These are phyloP conservation scores for Sceliomorpha sp. DNA, from an alignment of 2,888 invertebrate genomes.

Conservation along the genomic window DNA sequence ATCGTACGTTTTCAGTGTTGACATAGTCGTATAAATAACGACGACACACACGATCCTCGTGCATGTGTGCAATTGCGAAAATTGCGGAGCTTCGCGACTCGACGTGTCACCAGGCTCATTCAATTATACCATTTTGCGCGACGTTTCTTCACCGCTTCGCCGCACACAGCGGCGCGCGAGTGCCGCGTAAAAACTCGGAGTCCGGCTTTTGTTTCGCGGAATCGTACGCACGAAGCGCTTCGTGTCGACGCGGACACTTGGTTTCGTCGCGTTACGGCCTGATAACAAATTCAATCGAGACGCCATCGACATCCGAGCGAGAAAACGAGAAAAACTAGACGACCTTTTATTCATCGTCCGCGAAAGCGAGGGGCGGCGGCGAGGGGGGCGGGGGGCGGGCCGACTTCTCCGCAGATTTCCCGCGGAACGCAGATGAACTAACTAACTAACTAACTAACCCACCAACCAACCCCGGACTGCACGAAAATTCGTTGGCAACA, in stretches of 20 bases:
- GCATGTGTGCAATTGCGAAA: conserved; percentile 21
- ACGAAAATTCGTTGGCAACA: conserved; percentile 13
- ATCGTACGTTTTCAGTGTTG: conserved; percentile 29
- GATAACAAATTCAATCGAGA: too few relatives aligned
- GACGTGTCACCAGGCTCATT: conserved; percentile 36
- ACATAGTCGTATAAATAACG: conserved; percentile 35
- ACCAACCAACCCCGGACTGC: too few relatives aligned
- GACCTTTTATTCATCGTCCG: too few relatives aligned
- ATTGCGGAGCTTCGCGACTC: conserved; percentile 25
- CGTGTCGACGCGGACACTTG: too few relatives aligned
- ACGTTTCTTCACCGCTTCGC: conserved; percentile 1
- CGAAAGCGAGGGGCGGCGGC: too few relatives aligned
- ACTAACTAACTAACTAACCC: too few relatives aligned
- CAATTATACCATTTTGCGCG: conserved; percentile 36
- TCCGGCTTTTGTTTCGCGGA: not conserved
- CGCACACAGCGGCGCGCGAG: not conserved
- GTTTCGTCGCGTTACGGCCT: not conserved
- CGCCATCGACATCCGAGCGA: too few relatives aligned
- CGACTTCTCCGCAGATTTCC: too few relatives aligned
- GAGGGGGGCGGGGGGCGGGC: too few relatives aligned
- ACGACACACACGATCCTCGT: conserved; percentile 12
- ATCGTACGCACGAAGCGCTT: not conserved
- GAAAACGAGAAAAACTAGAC: too few relatives aligned
- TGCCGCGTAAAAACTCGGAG: not conserved
- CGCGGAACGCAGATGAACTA: too few relatives aligned